Percentiles rank a stretch among this genome's conserved stretches.
These are phyloP conservation scores for Neolamprologus falcicula DNA, from an alignment of 2,113 vertebrate species.

Conservation along the genomic window DNA sequence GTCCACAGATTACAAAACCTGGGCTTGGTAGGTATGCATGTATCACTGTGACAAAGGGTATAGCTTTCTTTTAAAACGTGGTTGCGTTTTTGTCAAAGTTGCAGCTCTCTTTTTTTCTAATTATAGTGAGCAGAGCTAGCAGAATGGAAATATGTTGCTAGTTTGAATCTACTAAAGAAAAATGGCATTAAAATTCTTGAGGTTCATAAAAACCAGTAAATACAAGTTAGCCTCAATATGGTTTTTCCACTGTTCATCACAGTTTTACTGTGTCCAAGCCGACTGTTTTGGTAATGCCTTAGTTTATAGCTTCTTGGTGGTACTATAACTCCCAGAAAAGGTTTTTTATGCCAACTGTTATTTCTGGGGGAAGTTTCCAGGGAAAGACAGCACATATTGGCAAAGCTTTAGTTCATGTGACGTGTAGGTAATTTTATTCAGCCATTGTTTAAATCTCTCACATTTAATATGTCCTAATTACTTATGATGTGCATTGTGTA, in stretches of 20 bases:
- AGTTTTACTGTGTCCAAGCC: background rate
- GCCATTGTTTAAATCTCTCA: background rate
- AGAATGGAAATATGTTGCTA: background rate
- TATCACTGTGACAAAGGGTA: background rate
- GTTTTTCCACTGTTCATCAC: background rate
- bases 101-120: background rate
- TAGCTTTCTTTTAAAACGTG: background rate
- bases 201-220: background rate
- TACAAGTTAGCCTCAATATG: background rate
- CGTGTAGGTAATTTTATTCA: background rate
- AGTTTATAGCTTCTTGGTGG: background rate
- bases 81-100: background rate
- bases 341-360: background rate
- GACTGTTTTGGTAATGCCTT: background rate
- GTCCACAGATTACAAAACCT: background rate
- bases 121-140: background rate
- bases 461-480: background rate
- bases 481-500: background rate
- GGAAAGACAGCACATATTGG: background rate
- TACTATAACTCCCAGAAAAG: background rate
- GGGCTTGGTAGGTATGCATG: background rate
- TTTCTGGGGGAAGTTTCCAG: background rate
- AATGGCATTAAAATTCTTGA: background rate
- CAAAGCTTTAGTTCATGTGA: background rate
- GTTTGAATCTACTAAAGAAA: background rate